Evolutionary conservation across 2,113 vertebrate genomes (phyloP).

Genomic region (Eira barbara): DNA sequence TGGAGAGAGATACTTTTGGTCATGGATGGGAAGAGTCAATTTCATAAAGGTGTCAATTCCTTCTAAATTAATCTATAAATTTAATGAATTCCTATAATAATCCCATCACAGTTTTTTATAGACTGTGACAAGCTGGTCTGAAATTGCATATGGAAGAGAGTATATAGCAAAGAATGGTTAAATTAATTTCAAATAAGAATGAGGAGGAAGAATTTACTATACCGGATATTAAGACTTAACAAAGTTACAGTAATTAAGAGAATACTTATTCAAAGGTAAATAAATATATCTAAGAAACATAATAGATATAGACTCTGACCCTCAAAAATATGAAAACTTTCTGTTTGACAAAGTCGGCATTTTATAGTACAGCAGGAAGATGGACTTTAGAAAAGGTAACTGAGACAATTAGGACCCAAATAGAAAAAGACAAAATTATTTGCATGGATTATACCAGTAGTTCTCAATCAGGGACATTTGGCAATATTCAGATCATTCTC

Average conservation of each 20-base stretch:
- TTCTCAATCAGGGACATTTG: not conserved
- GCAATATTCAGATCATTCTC: not conserved
- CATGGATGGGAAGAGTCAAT: conserved; percentile 50
- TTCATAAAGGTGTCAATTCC: conserved; percentile 57
- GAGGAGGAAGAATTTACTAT: not conserved
- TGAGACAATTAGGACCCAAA: not conserved
- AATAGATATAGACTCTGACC: not conserved
- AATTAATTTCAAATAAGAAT: conserved; percentile 7
- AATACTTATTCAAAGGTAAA: not conserved
- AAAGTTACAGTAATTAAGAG: not conserved
- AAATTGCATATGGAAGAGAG: not conserved
- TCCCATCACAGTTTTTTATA: conserved; percentile 44
- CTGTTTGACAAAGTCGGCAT: not conserved
- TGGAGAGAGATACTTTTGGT: conserved; percentile 46
- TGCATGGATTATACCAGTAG: not conserved
- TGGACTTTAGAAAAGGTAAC: not conserved
- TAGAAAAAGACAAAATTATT: not conserved
- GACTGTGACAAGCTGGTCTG: conserved; percentile 38
- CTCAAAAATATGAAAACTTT: not conserved
- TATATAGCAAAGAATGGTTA: not conserved
- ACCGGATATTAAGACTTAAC: not conserved
- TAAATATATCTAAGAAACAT: not conserved
- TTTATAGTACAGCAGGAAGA: not conserved
- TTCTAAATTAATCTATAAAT: conserved; percentile 63
- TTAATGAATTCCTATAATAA: conserved; percentile 51